Conservation (phyloP, 2,888 invertebrate species). For the Ypsolopha scabrella region DNA sequence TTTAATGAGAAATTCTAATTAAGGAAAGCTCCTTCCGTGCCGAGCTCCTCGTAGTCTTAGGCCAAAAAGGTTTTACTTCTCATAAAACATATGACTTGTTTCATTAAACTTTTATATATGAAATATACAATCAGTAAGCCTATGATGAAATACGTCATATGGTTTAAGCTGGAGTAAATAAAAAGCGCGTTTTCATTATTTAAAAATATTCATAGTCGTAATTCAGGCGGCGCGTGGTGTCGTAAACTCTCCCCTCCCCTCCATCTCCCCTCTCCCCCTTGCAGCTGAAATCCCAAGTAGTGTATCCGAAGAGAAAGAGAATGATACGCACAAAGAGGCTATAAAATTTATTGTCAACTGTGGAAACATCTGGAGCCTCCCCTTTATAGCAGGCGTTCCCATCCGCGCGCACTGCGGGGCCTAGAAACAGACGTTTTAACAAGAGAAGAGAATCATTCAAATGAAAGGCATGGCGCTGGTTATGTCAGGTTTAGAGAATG, state of each 20-base stretch:
- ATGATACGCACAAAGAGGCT: conserved; percentile 53
- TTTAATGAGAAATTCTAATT: background rate
- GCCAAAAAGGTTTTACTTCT: background rate
- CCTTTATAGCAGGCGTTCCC: conserved; percentile 14
- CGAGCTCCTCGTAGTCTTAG: background rate
- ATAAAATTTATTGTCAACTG: conserved; percentile 68
- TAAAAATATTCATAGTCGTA: conserved; percentile 4
- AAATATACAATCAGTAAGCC: too few relatives aligned
- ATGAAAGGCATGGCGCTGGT: background rate
- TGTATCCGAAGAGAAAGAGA: conserved; percentile 47
- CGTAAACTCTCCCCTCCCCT: conserved; percentile 40
- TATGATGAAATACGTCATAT: too few relatives aligned
- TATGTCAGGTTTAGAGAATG: too few relatives aligned
- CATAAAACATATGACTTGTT: background rate
- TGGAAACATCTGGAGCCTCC: conserved; percentile 63
- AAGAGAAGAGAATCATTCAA: background rate
- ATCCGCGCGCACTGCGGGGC: background rate
- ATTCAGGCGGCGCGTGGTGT: background rate
- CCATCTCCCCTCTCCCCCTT: conserved; percentile 38
- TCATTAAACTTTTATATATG: too few relatives aligned
- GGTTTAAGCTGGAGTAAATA: background rate
- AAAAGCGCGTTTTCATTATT: background rate
- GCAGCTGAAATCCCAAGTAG: conserved; percentile 55
- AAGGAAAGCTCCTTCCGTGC: background rate
- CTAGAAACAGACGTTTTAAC: conserved; percentile 21